Conservation (phyloP, 2,797 vertebrate genomes). For the Falco naumanni region DNA sequence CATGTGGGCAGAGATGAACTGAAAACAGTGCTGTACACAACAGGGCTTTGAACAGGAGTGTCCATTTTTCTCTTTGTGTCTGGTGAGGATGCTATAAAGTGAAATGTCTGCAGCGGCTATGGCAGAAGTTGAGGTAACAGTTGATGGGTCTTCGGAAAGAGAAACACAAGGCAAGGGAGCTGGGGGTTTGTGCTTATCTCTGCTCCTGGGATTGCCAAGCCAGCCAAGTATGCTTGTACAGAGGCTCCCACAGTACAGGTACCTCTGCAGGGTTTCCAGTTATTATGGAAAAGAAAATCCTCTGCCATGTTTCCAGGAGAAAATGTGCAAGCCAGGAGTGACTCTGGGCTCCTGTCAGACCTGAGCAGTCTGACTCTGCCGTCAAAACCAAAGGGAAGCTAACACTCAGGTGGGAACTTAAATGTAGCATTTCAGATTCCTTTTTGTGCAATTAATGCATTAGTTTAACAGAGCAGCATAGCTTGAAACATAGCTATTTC, state of each 20-base stretch:
- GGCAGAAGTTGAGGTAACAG: background rate
- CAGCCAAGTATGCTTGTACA: accelerated
- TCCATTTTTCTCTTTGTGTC: accelerated
- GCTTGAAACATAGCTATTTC: background rate
- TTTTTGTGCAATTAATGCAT: background rate
- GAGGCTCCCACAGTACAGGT: background rate
- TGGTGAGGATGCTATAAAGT: background rate
- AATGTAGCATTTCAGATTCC: constrained; percentile 5
- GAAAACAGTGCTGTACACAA: background rate
- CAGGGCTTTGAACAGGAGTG: background rate
- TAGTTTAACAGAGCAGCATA: background rate
- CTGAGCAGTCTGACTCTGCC: background rate
- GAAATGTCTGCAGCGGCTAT: background rate
- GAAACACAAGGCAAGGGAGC: background rate
- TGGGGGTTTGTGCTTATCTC: background rate
- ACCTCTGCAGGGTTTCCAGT: background rate
- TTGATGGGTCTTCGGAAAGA: background rate
- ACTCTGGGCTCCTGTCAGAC: background rate
- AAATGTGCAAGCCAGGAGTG: background rate
- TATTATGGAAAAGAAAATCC: background rate
- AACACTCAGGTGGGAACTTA: constrained; percentile 20
- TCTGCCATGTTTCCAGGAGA: background rate
- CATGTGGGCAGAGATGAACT: background rate
- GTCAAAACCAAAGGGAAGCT: background rate
- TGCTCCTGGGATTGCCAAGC: background rate